phyloP scores from a whole-genome alignment of 2,797 vertebrate species.

The Silurus aristotelis region DNA sequence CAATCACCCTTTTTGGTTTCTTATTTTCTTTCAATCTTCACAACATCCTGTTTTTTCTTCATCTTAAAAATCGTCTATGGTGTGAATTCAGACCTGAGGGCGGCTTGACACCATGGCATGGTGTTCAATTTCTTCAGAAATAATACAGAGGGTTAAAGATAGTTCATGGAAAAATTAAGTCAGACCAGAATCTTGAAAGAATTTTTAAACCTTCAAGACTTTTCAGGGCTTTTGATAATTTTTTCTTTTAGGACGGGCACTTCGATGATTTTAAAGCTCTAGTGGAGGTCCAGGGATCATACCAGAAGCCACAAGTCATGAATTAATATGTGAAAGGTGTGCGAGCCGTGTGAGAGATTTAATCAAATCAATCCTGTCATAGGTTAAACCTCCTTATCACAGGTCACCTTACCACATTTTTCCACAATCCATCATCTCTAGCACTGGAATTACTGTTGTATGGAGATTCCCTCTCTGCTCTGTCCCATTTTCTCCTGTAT shows the following conservation, averaged over 20 bases:
- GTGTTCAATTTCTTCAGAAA: not conserved
- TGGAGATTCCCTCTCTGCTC: not conserved
- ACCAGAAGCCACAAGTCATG: not conserved
- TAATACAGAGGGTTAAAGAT: not conserved
- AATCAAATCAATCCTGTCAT: no score
- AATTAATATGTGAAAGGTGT: not conserved
- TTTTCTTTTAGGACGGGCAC: conserved; percentile 12
- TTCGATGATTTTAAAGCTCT: not conserved
- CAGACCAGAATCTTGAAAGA: no score
- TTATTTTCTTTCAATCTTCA: not conserved
- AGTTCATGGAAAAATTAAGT: no score
- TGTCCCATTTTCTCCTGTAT: not conserved
- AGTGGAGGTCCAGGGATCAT: not conserved
- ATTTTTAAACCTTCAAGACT: not conserved
- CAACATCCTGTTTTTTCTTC: not conserved
- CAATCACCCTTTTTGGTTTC: conserved; percentile 1
- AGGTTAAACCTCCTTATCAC: not conserved
- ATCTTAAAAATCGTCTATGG: not conserved
- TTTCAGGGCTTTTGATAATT: not conserved
- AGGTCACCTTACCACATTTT: not conserved
- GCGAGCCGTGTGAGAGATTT: not conserved
- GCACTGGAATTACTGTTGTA: conserved; percentile 11
- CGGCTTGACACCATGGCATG: not conserved
- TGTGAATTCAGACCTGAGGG: not conserved
- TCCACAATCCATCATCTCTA: conserved; percentile 31